Evolutionary conservation across 2,888 invertebrate species (phyloP).

Genomic region (Poecilus cupreus): DNA sequence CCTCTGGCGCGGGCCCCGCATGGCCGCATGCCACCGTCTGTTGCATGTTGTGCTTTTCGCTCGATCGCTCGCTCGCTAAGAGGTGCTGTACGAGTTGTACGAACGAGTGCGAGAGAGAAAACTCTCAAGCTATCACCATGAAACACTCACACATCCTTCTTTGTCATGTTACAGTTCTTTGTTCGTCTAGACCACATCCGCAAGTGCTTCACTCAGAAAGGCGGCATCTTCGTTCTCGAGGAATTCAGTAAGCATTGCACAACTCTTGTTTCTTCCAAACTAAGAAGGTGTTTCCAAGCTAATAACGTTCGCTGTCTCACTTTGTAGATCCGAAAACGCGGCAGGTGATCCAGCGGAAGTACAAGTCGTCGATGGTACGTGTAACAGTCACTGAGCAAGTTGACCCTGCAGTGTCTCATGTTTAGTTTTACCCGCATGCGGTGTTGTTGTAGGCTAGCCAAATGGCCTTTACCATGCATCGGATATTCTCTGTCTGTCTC

Average conservation of each 20-base stretch:
- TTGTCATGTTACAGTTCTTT: conserved; percentile 91
- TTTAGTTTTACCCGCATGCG: conserved; percentile 65
- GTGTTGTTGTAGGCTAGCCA: conserved; percentile 83
- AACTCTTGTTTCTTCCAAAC: conserved; percentile 31
- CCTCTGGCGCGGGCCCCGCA: neutral
- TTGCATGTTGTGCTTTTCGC: conserved; percentile 53
- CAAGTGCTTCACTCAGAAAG: conserved; percentile 99
- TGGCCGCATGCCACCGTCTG: conserved; percentile 54
- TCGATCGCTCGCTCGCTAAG: neutral
- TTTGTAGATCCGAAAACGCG: conserved; percentile 96
- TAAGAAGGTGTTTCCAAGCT: conserved; percentile 6
- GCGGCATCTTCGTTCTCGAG: conserved; percentile 99
- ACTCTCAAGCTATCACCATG: neutral
- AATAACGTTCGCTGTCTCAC: neutral
- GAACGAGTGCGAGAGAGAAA: too few species aligned
- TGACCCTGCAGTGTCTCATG: conserved; percentile 49
- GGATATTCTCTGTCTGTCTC: conserved; percentile 85
- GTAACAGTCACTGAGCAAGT: too few species aligned
- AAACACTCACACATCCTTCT: neutral
- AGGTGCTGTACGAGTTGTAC: neutral
- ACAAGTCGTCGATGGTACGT: conserved; percentile 98
- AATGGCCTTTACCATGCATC: conserved; percentile 85
- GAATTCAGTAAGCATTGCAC: conserved; percentile 95
- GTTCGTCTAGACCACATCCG: conserved; percentile 99
- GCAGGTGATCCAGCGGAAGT: conserved; percentile 96